Percentiles rank a stretch among this genome's conserved stretches.
Conservation (phyloP, 2,888 invertebrate species). For the Myathropa florea region DNA sequence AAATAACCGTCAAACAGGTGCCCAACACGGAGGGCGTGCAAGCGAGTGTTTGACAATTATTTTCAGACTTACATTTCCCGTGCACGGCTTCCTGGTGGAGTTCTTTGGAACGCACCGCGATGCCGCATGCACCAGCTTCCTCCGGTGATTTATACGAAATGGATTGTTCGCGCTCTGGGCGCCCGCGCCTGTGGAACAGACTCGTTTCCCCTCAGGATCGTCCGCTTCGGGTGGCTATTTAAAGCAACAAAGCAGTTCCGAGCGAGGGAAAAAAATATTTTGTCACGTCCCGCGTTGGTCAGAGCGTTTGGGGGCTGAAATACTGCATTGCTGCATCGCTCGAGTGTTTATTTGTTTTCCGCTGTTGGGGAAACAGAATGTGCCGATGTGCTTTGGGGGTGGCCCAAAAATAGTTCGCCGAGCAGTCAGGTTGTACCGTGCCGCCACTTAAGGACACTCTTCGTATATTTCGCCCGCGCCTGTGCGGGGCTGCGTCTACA, state of each 20-base stretch:
- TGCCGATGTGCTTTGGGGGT: conserved; percentile 18
- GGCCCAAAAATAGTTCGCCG: conserved; percentile 51
- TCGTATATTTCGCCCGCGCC: neutral
- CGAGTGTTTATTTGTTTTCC: conserved; percentile 68
- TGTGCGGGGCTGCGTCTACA: conserved; percentile 29
- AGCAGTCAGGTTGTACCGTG: conserved; percentile 38
- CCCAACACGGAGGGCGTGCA: conserved; percentile 51
- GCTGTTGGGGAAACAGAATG: conserved; percentile 52
- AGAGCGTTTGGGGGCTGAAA: conserved; percentile 13
- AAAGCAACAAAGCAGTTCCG: conserved; percentile 25
- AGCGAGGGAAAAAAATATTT: conserved; percentile 54
- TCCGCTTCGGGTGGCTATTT: conserved; percentile 36
- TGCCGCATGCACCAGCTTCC: conserved; percentile 60
- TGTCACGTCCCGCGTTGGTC: conserved; percentile 65
- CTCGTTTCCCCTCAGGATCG: neutral
- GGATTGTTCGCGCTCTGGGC: conserved; percentile 44
- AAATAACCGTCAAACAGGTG: conserved; percentile 71
- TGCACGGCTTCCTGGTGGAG: conserved; percentile 10
- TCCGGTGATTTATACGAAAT: conserved; percentile 65
- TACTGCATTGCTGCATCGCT: neutral
- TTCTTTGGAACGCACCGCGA: conserved; percentile 9
- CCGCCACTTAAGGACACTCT: conserved; percentile 63
- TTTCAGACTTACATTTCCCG: conserved; percentile 28
- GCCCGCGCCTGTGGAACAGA: neutral
- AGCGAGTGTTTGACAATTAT: conserved; percentile 60